Percentiles rank a stretch among this genome's conserved stretches.
phyloP scores from a whole-genome alignment of 2,797 vertebrate genomes.

The Limnodromus scolopaceus region DNA sequence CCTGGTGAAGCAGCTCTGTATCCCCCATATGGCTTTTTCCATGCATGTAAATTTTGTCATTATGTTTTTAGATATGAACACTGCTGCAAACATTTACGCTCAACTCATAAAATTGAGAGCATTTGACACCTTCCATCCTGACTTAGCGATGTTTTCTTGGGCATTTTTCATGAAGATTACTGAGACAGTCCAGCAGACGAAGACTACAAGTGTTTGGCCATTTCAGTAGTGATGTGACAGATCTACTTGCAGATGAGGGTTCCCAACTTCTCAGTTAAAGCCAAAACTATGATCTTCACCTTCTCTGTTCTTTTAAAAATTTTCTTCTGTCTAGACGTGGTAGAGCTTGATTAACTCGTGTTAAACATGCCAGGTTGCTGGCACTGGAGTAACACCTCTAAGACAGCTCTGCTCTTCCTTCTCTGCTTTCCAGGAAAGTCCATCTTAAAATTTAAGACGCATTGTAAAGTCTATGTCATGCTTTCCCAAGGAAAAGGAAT shows the following conservation, averaged over 20 bases:
- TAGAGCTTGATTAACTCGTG: not conserved
- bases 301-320: not conserved
- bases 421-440: not conserved
- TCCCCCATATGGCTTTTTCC: not conserved
- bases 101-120: not conserved
- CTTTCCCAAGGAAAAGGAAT: not conserved
- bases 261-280: not conserved
- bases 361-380: not conserved
- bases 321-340: not conserved
- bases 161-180: not conserved
- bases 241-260: not conserved
- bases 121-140: not conserved
- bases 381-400: not conserved
- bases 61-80: not conserved
- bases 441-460: not conserved
- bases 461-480: not conserved
- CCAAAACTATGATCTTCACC: not conserved
- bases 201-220: not conserved
- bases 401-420: not conserved
- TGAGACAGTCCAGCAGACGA: not conserved
- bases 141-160: not conserved
- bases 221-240: not conserved
- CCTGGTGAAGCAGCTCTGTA: not conserved
- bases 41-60: not conserved
- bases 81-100: not conserved